Evolutionary conservation across 2,797 vertebrate species (phyloP), one percentile per base, ranked within the genome.

Genomic region (Coregonus ussuriensis): DNA sequence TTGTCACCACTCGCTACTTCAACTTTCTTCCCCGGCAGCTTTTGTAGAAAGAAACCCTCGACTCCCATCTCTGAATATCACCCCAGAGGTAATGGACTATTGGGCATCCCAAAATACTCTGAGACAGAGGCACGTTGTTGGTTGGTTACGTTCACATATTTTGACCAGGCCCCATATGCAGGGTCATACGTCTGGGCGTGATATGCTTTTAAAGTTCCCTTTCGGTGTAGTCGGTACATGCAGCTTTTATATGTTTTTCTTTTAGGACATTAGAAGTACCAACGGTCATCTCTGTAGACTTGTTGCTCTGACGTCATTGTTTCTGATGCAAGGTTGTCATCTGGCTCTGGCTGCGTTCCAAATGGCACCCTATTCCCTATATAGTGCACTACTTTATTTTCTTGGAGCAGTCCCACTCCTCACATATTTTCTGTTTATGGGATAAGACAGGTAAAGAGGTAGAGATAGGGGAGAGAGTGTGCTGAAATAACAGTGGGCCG

Each of bases 251-350:
- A 11, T 9, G 41, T n/a, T 11, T 47, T 47, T 9, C 41, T 69
- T 85, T 83, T 53, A 63, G 83, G 69, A 79, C 80, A 56, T 82
- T 72, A 72, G 77, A 66, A 74, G 74, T 82, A 85, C 65, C 71
- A 25, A 54, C 71, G 51, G 65, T 77, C 35, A 25, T 25, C 53
- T 72, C 0, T 1, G 68, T 37, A 74, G 71, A 75, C 25, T 81
- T 76, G 31, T 54, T 76, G 62, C 83, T 54, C 80, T 41, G 59
- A 31, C 5, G 69, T 81, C 69, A 68, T 67, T 77, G 72, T 70
- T 74, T 79, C 15, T 68, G 4, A 18, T 62, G 2, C 59, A 56
- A 52, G 56, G 54, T 67, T 53, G 67, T 71, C 2, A 9, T 14
- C 54, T 70, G 72, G 56, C 79, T 1, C 7, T 29, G 41, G 1